Evolutionary conservation across 2,113 vertebrate genomes (phyloP), one percentile per base, ranked within the genome.

Genomic region (Chamaea fasciata): DNA sequence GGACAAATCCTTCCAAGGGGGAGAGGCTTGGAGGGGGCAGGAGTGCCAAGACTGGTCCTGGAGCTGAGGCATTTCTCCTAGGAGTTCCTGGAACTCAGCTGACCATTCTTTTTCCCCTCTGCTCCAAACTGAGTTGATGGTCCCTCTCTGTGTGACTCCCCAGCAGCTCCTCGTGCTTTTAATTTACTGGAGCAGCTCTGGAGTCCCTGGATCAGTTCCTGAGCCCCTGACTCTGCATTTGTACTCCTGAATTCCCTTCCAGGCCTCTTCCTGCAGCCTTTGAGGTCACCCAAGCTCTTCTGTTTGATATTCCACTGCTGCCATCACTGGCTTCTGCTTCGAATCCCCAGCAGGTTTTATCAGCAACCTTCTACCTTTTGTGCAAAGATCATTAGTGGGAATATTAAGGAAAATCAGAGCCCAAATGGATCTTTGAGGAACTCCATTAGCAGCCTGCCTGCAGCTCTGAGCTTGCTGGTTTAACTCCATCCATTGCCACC

Each of bases 321-420:
- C 89, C 83, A 67, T 47, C 71, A 0, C 71, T 14, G 11, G 46
- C 47, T 86, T 77, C 59, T 90, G 89, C 85, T 93, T 30, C 59
- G 92, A 94, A 83, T 65, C 94, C 79, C 71, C 86, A 77, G 64
- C 76, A 93, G 68, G 83, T 96, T 95, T 90, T 67, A 89, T 59
- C 91, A 95, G 86, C 76, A 67, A 49, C 44, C 73, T 93, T 33
- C 44, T 94, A 89, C 92, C 96, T 94, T 94, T 89, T 74, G 89
- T 94, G 73, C 92, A 92, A 95, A 95, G 95, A 94, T 93, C 94
- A 95, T 97, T 95, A 95, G 92, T 47, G 80, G 90, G 68, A 94
- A 96, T 90, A 96, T 93, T 93, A 94, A 93, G 92, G 60, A 94
- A 92, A 95, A 95, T 83, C 94, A 81, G 92, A 87, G 55, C 83